Base-by-base conservation (phyloP, 2,888 invertebrate species). In the Busseola fusca region DNA sequence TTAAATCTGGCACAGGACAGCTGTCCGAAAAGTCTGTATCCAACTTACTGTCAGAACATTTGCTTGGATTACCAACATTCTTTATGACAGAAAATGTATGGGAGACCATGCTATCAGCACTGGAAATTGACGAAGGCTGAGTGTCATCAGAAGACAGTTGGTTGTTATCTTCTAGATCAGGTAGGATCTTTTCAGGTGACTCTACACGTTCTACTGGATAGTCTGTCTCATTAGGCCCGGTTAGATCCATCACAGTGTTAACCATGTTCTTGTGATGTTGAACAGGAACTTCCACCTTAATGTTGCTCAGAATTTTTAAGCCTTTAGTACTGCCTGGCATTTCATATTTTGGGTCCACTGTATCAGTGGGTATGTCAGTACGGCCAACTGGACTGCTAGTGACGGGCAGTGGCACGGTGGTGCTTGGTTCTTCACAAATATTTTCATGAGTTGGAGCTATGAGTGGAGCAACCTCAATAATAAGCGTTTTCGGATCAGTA, bases 201-300 rank as follows among this genome's bases (percentile, higher is more conserved):
- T 86, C 74, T 16, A 91, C 76, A 9, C 84, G 73, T 83, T 93
- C 84, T 5, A 85, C 85, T 7, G 89, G 83, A 72, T 92, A 94
- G 14, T 94, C 92, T 18, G 87, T 83, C 62, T 96, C 94, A 82
- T 87, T 89, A 30, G 93, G 86, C 10, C 91, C 93, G 54, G 96
- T 96, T 18, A 96, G 87, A 80, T 96, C 96, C 90, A 96, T 91
- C 2, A 95, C 91, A 42, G 94, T 94, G 73, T 95, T 94, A 37
- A 95, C 88, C 92, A 95, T 93, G 81, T 92, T 94, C 83, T 94
- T 95, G 78, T 92, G 90, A 87, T 94, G 95, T 82, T 94, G 93
- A 18, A 96, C 94, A 73, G 95, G 96, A 54, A 96, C 94, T 89
- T 96, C 96, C n/a, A 96, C 95, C 82, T 96, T 96, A 56, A 96